Percentiles rank a stretch among this genome's conserved stretches.
Evolutionary conservation across 2,888 invertebrate species (phyloP).

Genomic region (Gerris lacustris): DNA sequence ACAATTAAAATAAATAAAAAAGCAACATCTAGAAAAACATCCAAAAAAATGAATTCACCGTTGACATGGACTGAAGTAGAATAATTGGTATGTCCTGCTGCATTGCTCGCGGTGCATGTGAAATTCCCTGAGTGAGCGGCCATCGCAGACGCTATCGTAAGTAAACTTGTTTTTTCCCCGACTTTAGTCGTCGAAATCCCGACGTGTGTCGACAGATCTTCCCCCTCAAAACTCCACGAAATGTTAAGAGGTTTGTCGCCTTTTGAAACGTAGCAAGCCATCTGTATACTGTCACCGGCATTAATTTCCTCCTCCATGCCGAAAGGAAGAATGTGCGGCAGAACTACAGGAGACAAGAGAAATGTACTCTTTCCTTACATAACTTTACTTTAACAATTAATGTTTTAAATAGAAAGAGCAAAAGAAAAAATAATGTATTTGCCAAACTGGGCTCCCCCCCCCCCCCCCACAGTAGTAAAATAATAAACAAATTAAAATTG

Average conservation of each 20-base stretch:
- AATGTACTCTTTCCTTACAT: not conserved
- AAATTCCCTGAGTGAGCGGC: constrained; percentile 47
- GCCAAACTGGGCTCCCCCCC: too few species aligned
- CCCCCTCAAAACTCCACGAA: constrained; percentile 46
- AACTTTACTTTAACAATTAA: too few species aligned
- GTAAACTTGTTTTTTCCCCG: constrained; percentile 51
- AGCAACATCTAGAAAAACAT: not conserved
- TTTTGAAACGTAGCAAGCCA: constrained; percentile 50
- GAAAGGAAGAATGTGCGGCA: constrained; percentile 53
- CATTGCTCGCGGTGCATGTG: constrained; percentile 42
- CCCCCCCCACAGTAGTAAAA: too few species aligned
- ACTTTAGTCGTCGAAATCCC: constrained; percentile 45
- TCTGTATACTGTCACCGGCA: constrained; percentile 50
- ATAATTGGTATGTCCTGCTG: constrained; percentile 50
- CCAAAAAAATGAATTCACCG: constrained; percentile 41
- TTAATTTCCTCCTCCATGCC: constrained; percentile 42
- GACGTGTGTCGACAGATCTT: constrained; percentile 30
- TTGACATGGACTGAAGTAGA: constrained; percentile 59
- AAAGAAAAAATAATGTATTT: too few species aligned
- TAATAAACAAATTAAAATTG: too few species aligned
- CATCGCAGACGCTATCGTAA: constrained; percentile 51
- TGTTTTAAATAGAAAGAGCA: too few species aligned
- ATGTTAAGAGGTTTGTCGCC: constrained; percentile 60
- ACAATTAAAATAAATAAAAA: not conserved
- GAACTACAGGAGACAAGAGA: constrained; percentile 33